These are phyloP conservation scores for Allygus modestus DNA, from an alignment of 2,888 invertebrate species.

Conservation along the genomic window DNA sequence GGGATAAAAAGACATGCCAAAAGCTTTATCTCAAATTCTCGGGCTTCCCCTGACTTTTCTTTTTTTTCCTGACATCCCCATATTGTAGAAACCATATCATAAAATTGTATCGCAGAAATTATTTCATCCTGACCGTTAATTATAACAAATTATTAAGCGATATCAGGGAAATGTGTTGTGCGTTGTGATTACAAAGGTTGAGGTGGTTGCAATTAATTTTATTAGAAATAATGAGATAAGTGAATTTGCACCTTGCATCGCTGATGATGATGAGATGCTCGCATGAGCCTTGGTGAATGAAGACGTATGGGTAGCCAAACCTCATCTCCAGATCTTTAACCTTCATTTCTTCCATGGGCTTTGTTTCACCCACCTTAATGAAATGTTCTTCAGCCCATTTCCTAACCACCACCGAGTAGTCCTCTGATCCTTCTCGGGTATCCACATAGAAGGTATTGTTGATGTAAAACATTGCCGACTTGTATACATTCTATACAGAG, in stretches of 20 bases:
- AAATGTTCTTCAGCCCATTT: constrained; percentile 79
- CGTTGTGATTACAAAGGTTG: too few species aligned
- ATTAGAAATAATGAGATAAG: constrained; percentile 63
- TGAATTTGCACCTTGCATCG: constrained; percentile 84
- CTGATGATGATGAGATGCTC: constrained; percentile 93
- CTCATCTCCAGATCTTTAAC: constrained; percentile 74
- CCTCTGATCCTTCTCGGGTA: constrained; percentile 77
- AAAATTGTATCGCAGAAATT: too few species aligned
- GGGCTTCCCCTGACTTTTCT: too few species aligned
- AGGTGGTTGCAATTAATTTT: too few species aligned
- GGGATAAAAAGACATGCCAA: too few species aligned
- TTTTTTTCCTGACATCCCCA: too few species aligned
- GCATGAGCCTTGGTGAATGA: constrained; percentile 94
- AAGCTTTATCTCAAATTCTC: too few species aligned
- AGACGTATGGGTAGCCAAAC: constrained; percentile 85
- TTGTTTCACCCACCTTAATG: constrained; percentile 76
- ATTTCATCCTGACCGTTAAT: too few species aligned
- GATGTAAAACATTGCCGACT: constrained; percentile 87
- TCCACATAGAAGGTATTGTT: constrained; percentile 90
- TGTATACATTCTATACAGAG: constrained; percentile 78
- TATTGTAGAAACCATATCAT: too few species aligned
- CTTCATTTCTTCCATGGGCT: constrained; percentile 77
- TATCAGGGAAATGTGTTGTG: too few species aligned
- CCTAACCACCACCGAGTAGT: constrained; percentile 82
- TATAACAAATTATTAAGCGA: too few species aligned